Conservation (phyloP, 2,797 vertebrate genomes). For the Rhinogobio ventralis region DNA sequence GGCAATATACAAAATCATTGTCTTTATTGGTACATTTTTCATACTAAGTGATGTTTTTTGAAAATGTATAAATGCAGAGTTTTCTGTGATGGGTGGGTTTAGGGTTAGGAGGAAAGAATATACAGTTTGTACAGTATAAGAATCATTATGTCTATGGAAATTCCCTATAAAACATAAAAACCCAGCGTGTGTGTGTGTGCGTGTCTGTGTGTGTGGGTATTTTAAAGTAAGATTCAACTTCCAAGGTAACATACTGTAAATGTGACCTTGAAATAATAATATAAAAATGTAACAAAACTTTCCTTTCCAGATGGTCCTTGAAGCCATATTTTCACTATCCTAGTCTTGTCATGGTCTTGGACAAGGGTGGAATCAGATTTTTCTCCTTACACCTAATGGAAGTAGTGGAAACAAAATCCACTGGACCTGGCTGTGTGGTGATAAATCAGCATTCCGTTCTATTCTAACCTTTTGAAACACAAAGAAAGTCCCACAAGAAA, state of each 20-base stretch:
- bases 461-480: not conserved
- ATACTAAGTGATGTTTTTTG: no score
- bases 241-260: not conserved
- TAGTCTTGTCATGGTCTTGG: not conserved
- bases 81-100: no score
- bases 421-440: no score
- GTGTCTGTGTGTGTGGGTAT: not conserved
- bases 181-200: not conserved
- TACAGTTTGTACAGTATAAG: no score
- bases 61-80: no score
- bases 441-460: not conserved
- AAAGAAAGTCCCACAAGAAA: conserved; percentile 2
- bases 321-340: not conserved
- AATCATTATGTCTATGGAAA: no score
- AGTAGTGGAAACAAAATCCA: not conserved
- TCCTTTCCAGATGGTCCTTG: not conserved
- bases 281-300: not conserved
- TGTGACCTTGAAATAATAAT: not conserved
- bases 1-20: no score
- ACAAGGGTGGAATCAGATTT: not conserved
- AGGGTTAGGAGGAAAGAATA: no score
- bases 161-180: no score
- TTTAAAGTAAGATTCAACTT: not conserved
- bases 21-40: no score
- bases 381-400: not conserved